Base-by-base conservation (phyloP, 2,797 vertebrate species). In the Peromyscus attwateri region DNA sequence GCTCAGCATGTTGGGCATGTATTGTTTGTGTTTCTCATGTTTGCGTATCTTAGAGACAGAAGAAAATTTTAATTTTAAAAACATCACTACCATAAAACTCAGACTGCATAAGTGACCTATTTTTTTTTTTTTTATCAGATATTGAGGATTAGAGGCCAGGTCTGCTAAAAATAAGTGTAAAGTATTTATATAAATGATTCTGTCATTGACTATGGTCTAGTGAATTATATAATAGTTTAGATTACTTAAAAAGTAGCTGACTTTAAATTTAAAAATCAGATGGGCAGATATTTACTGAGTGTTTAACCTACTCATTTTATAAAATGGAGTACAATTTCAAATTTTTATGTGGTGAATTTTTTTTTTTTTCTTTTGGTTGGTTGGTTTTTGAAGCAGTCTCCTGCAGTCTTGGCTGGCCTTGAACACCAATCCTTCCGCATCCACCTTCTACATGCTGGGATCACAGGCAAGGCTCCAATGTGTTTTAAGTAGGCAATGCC, bases 121-220 rank as follows among this genome's bases (percentile, higher is more conserved):
- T 68, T 49, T 46, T 46, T 46, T n/a, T n/a, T n/a, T n/a, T n/a
- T 97, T 71, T 96, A 88, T 89, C 68, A 90, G 49, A 90, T 91
- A 66, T 34, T 88, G 55, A 87, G 13, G 2, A 21, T 37, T 92
- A 34, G 66, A 92, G 14, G 73, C 29, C 64, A 81, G n/a, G 13
- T 52, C 31, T 89, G 43, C 79, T 52, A 95, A 89, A 81, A 79
- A 17, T 37, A 62, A 29, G 49, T 85, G 64, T 55, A 91, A 89
- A 89, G 87, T 4, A 2, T 93, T 76, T 89, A 80, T 91, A 55
- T 77, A 64, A 81, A 62, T 91, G 62, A 71, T 79, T 87, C 66
- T 88, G 40, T 82, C 46, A 89, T 73, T 95, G 92, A 70, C 94
- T n/a, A 75, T n/a, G 40, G 34, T 77, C n/a, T 88, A 89, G 73